phyloP scores from a whole-genome alignment of 2,888 invertebrate species.

The Crepidodera aurea region DNA sequence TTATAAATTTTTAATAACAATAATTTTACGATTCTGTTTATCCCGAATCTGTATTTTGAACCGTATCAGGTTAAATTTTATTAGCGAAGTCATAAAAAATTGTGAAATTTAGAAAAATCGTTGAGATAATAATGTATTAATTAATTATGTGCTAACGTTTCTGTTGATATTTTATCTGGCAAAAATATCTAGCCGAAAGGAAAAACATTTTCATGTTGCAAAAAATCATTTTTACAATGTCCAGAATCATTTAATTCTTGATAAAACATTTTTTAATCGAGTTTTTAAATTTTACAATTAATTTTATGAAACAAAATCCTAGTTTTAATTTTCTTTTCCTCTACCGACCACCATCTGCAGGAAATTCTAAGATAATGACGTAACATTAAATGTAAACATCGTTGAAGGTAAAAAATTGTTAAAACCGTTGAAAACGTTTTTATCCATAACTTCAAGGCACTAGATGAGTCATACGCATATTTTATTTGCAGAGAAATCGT shows the following conservation, averaged over 20 bases:
- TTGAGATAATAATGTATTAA: no score
- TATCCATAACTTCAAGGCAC: background rate
- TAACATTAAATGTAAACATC: slow-evolving; percentile 1
- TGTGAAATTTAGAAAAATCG: no score
- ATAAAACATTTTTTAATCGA: no score
- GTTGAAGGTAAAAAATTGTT: background rate
- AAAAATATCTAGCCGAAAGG: no score
- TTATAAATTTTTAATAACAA: background rate
- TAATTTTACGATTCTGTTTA: background rate
- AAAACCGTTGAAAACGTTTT: background rate
- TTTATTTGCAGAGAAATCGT: background rate
- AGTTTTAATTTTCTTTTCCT: no score
- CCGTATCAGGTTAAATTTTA: background rate
- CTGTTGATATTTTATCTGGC: no score
- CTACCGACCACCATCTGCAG: background rate
- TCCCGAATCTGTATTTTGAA: background rate
- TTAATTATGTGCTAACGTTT: no score
- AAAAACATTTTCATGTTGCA: no score
- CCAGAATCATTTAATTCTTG: no score
- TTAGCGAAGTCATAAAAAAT: no score
- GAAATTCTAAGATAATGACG: background rate
- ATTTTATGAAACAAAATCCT: background rate
- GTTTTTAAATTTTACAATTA: no score
- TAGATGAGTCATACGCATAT: background rate
- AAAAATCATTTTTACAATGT: no score